Conservation (phyloP, 2,797 vertebrate genomes). For the Mallotus villosus region DNA sequence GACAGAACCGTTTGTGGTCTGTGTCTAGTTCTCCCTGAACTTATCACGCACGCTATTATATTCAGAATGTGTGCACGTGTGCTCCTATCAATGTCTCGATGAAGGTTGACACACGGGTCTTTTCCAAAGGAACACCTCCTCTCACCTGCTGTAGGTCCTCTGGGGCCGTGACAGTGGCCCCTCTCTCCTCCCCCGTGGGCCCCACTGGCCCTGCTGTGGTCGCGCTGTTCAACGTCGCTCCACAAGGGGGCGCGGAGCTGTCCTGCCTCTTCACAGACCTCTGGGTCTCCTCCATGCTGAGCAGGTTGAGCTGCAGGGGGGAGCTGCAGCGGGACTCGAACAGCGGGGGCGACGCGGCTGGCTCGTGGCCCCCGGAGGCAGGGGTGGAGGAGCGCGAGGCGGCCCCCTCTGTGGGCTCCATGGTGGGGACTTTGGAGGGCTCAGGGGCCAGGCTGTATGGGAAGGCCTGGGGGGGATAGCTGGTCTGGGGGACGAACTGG, state of each 20-base stretch:
- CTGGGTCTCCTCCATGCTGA: conserved; percentile 89
- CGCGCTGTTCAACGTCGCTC: conserved; percentile 28
- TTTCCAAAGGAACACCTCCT: background rate
- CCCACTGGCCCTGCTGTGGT: conserved; percentile 4
- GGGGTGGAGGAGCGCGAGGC: conserved; percentile 75
- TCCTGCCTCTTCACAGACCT: conserved; percentile 75
- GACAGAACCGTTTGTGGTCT: no score
- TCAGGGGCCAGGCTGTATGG: conserved; percentile 64
- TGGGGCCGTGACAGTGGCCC: conserved; percentile 24
- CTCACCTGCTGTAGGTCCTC: conserved; percentile 73
- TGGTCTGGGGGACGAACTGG: conserved; percentile 62
- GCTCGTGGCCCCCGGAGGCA: conserved; percentile 66
- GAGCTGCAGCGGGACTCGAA: conserved; percentile 94
- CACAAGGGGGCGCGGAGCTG: conserved; percentile 41
- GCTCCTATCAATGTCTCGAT: background rate
- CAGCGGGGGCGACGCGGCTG: conserved; percentile 74
- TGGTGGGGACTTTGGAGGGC: conserved; percentile 54
- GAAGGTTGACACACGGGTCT: background rate
- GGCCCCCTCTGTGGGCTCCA: conserved; percentile 62
- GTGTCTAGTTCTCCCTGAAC: no score
- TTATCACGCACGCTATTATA: background rate
- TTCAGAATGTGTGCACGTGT: background rate
- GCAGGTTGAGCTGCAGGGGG: conserved; percentile 89
- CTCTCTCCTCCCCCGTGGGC: conserved; percentile 38
- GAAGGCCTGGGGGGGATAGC: conserved; percentile 71